Evolutionary conservation across 2,888 invertebrate genomes (phyloP), one percentile per base, ranked within the genome.

Genomic region (Linnaemya tessellans): DNA sequence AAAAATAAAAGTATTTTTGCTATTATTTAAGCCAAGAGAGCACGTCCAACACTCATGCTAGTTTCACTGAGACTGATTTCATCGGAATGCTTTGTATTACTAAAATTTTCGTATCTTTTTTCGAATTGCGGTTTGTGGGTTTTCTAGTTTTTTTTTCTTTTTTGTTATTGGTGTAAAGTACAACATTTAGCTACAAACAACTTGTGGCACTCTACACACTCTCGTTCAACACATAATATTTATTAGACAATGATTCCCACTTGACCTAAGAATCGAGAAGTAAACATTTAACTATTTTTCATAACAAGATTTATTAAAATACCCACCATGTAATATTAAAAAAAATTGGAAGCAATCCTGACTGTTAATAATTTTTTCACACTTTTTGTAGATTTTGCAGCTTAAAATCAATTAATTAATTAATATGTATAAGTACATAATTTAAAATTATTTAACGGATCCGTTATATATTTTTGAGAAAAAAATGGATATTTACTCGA

Each of bases 1-100:
- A 64, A 81, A 75, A 64, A 30, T 30, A 30, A 49, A 25, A 51
- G 41, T 54, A 64, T 56, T 46, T 70, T 70, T 71, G n/a, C 46
- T 58, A 73, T 46, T 64, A n/a, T 10, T 46, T 58, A 78, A 78
- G 58, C 46, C 49, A 65, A 79, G 71, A 80, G 84, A 62, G 80
- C 86, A 88, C 87, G 88, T 90, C 91, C 89, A 88, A 89, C 89
- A 89, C 90, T 89, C 90, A 89, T 90, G 92, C 89, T 90, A 90
- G 90, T 89, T 90, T 89, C 88, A 89, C 88, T 89, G 90, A 91
- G 90, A 92, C 92, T 92, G 88, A 90, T 87, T 84, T 74, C 58
- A 67, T 30, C 35, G 11, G 54, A 30, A 70, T 41, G 22, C 38
- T 60, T 13, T 54, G 62, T 80, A 51, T 49, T 84, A 81, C 65